Evolutionary conservation across 1,140 invertebrate genomes (phyloP).

Genomic region (Cheumatopsyche charites): DNA sequence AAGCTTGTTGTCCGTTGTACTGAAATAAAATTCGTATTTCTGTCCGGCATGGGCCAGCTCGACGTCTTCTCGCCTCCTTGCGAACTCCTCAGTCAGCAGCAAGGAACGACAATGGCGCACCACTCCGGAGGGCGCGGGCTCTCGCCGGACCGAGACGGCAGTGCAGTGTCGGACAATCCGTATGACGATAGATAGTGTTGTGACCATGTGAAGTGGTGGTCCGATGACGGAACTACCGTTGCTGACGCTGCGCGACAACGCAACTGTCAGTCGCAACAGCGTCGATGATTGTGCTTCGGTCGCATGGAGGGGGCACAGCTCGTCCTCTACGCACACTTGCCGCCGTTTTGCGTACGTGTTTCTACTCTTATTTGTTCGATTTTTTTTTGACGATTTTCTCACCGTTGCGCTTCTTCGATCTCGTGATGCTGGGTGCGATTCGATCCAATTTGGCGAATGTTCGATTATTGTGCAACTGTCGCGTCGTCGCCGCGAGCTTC

Average conservation of each 20-base stretch:
- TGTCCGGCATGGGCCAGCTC: constrained; percentile 31
- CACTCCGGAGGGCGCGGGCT: background rate
- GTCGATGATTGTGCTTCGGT: background rate
- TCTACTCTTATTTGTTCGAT: background rate
- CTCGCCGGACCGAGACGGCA: background rate
- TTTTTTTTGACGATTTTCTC: background rate
- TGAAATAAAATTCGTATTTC: constrained; percentile 41
- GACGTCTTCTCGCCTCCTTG: constrained; percentile 15
- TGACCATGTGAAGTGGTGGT: background rate
- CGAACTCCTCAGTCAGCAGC: constrained; percentile 2
- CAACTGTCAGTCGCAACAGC: constrained; percentile 20
- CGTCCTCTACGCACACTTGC: background rate
- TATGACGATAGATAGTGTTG: constrained; percentile 7
- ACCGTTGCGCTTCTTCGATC: too few species aligned
- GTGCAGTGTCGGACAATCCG: background rate
- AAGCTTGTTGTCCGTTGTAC: constrained; percentile 34
- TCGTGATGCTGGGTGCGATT: too few species aligned
- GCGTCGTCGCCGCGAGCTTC: constrained; percentile 16
- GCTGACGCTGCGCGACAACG: background rate
- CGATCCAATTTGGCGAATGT: constrained; percentile 29
- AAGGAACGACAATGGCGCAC: background rate
- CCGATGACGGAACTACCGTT: background rate
- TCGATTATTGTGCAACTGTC: constrained; percentile 11
- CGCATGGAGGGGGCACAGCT: background rate
- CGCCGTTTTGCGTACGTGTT: background rate